Conservation (phyloP, 2,888 invertebrate genomes). For the Thymelicus acteon region DNA sequence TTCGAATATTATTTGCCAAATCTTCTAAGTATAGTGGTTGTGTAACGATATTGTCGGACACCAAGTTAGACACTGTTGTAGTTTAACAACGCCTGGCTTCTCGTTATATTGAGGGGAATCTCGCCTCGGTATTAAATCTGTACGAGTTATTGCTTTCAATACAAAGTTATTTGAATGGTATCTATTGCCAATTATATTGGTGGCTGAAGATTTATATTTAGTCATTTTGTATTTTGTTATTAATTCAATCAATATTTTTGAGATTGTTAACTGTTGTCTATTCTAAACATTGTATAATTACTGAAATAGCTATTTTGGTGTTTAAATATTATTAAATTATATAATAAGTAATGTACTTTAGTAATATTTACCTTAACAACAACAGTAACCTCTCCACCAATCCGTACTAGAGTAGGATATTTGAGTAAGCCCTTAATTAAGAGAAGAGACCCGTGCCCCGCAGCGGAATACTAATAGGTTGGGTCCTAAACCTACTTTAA, state of each 20-base stretch:
- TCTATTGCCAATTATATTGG: slow-evolving; percentile 9
- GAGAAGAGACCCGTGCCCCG: no score
- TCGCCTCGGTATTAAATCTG: slow-evolving; percentile 17
- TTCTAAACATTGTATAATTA: no score
- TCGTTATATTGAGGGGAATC: slow-evolving; percentile 5
- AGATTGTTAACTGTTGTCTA: not conserved
- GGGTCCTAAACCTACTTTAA: no score
- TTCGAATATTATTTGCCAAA: slow-evolving; percentile 7
- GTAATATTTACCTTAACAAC: no score
- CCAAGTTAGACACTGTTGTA: slow-evolving; percentile 5
- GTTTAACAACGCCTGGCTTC: slow-evolving; percentile 3
- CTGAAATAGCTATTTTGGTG: no score
- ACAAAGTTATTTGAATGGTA: slow-evolving; percentile 13
- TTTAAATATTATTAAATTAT: no score
- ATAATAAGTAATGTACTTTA: no score
- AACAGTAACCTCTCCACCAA: no score
- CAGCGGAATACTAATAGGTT: no score
- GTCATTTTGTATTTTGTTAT: not conserved
- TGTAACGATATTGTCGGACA: slow-evolving; percentile 7
- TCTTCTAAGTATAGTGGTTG: not conserved
- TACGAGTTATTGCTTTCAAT: slow-evolving; percentile 17
- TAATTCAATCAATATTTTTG: not conserved
- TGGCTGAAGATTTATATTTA: not conserved
- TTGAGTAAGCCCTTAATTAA: no score
- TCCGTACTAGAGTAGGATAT: no score